phyloP scores from a whole-genome alignment of 2,888 invertebrate species.

The Muscina levida region DNA sequence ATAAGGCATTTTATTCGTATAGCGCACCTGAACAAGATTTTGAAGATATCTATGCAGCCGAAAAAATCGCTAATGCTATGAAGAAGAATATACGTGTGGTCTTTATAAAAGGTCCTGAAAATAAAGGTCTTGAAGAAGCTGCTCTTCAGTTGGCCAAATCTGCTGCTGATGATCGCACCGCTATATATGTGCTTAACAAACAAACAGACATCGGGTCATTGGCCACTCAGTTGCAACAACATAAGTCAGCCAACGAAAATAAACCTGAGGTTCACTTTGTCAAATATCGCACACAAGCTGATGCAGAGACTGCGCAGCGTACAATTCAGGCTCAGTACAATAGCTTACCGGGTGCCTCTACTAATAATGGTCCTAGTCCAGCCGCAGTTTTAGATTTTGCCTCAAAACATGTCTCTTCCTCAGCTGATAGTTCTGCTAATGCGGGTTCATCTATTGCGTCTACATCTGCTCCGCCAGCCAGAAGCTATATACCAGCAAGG shows the following conservation, averaged over 20 bases:
- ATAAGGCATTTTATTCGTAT: constrained; percentile 72
- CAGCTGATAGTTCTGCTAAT: constrained; percentile 27
- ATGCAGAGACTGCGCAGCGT: constrained; percentile 76
- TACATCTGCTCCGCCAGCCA: constrained; percentile 35
- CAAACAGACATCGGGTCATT: constrained; percentile 73
- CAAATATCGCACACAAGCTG: constrained; percentile 76
- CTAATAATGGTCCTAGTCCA: constrained; percentile 70
- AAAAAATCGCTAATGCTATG: constrained; percentile 68
- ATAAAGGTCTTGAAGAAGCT: constrained; percentile 73
- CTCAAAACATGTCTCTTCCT: constrained; percentile 62
- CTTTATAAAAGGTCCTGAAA: constrained; percentile 77
- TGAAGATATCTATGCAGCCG: constrained; percentile 67
- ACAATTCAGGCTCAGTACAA: constrained; percentile 76
- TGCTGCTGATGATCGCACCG: constrained; percentile 74
- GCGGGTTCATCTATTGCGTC: constrained; percentile 27
- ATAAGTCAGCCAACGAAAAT: constrained; percentile 68
- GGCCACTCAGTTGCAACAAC: constrained; percentile 71
- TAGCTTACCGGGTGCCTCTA: constrained; percentile 71
- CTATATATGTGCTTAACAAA: constrained; percentile 75
- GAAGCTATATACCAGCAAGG: constrained; percentile 62
- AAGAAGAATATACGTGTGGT: constrained; percentile 75
- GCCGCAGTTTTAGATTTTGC: constrained; percentile 73
- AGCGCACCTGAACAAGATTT: constrained; percentile 76
- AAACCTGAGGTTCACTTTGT: constrained; percentile 76
- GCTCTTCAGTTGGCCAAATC: constrained; percentile 73